phyloP scores from a whole-genome alignment of 1,140 invertebrate genomes.

The Heterodera schachtii region DNA sequence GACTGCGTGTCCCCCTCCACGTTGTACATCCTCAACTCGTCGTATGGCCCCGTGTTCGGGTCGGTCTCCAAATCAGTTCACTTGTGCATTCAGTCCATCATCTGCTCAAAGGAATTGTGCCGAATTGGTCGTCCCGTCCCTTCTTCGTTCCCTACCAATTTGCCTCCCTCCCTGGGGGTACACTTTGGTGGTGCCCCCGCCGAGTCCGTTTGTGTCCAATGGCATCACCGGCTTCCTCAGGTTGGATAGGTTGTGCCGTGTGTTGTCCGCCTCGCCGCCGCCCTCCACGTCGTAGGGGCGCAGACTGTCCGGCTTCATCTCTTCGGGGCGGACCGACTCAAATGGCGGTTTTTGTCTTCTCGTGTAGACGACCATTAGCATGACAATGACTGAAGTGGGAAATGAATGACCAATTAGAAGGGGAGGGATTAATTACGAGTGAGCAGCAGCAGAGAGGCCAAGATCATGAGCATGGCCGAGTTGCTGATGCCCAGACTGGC shows the following conservation, averaged over 20 bases:
- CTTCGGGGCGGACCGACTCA: conserved; percentile 61
- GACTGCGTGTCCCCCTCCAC: conserved; percentile 63
- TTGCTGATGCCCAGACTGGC: conserved; percentile 53
- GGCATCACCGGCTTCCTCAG: conserved; percentile 65
- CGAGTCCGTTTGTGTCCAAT: conserved; percentile 39
- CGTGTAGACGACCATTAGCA: conserved; percentile 56
- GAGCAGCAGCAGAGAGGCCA: conserved; percentile 48
- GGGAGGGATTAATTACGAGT: conserved; percentile 37
- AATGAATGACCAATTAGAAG: too few species aligned
- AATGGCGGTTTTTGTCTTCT: conserved; percentile 46
- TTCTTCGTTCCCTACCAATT: conserved; percentile 9
- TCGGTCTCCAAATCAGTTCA: conserved; percentile 62
- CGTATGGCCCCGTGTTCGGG: conserved; percentile 64
- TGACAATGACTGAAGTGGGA: conserved; percentile 45
- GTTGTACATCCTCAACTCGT: conserved; percentile 63
- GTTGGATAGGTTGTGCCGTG: conserved; percentile 59
- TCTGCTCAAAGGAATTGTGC: conserved; percentile 33
- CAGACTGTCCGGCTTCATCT: conserved; percentile 62
- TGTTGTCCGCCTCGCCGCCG: conserved; percentile 63
- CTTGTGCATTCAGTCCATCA: conserved; percentile 60
- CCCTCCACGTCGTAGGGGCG: conserved; percentile 62
- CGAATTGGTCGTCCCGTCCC: not conserved
- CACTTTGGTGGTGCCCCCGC: conserved; percentile 35
- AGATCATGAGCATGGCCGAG: conserved; percentile 56
- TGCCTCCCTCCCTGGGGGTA: conserved; percentile 48